Percentiles rank a stretch among this genome's conserved stretches.
Conservation (phyloP, 2,113 vertebrate species). For the Pluvialis apricaria region DNA sequence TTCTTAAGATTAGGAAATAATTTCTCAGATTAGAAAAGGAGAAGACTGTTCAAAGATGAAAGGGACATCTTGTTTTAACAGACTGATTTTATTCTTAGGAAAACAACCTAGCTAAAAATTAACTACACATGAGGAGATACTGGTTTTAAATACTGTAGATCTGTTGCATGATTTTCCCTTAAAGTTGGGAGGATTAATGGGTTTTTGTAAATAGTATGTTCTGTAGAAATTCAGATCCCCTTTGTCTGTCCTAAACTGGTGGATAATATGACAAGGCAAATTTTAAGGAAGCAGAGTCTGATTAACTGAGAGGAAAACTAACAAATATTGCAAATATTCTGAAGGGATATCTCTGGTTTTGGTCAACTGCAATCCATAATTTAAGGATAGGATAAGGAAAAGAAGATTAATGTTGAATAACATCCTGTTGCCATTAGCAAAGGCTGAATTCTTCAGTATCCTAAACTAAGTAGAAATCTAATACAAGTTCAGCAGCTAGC, state of each 20-base stretch:
- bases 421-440: neutral
- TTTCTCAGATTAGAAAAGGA: neutral
- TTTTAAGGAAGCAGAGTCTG: neutral
- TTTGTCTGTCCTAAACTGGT: neutral
- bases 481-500: neutral
- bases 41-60: neutral
- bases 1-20: neutral
- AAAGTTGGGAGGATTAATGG: neutral
- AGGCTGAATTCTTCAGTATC: neutral
- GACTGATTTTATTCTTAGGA: neutral
- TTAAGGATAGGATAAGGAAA: neutral
- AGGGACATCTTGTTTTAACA: neutral
- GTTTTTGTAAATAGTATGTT: neutral
- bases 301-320: neutral
- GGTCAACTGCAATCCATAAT: neutral
- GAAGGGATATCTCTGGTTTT: neutral
- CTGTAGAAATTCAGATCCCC: neutral
- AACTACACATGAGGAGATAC: neutral
- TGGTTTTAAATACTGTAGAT: neutral
- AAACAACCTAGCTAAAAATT: neutral
- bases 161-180: neutral
- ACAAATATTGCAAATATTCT: neutral
- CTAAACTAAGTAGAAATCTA: neutral
- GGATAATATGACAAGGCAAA: neutral
- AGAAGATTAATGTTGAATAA: neutral